phyloP scores from a whole-genome alignment of 2,113 vertebrate genomes.

The Oncorhynchus gorbuscha region DNA sequence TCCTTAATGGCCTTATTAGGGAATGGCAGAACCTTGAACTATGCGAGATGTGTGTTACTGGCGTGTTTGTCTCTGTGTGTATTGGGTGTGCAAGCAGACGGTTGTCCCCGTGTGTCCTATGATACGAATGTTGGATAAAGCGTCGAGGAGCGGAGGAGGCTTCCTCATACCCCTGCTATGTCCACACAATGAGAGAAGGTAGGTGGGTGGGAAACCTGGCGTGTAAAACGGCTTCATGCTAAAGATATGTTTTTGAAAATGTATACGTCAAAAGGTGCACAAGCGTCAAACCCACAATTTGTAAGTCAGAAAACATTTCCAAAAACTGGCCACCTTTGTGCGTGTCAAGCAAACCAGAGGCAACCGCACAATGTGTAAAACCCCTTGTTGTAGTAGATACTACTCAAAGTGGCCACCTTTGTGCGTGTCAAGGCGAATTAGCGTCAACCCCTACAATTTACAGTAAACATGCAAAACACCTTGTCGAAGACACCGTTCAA shows the following conservation, averaged over 20 bases:
- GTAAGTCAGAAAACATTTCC: neutral
- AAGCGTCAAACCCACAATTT: too few relatives aligned
- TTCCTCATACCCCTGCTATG: neutral
- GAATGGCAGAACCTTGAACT: conserved; percentile 20
- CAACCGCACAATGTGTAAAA: neutral
- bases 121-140: conserved; percentile 24
- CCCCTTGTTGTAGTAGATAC: neutral
- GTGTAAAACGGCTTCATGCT: neutral
- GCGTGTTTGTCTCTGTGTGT: neutral
- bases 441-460: neutral
- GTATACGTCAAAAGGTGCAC: too few relatives aligned
- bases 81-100: neutral
- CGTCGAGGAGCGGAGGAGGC: conserved; percentile 19
- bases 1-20: conserved; percentile 44
- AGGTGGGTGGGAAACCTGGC: neutral
- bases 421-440: too few relatives aligned
- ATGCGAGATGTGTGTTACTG: neutral
- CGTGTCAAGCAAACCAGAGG: too few relatives aligned
- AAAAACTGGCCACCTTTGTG: too few relatives aligned
- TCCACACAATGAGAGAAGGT: too few relatives aligned
- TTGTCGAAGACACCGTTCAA: conserved; percentile 4
- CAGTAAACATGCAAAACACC: neutral
- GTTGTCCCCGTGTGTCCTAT: too few relatives aligned
- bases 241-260: neutral
- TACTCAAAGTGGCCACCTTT: neutral